Base-by-base conservation (phyloP, 2,888 invertebrate genomes). In the Monoplex corrugatus region DNA sequence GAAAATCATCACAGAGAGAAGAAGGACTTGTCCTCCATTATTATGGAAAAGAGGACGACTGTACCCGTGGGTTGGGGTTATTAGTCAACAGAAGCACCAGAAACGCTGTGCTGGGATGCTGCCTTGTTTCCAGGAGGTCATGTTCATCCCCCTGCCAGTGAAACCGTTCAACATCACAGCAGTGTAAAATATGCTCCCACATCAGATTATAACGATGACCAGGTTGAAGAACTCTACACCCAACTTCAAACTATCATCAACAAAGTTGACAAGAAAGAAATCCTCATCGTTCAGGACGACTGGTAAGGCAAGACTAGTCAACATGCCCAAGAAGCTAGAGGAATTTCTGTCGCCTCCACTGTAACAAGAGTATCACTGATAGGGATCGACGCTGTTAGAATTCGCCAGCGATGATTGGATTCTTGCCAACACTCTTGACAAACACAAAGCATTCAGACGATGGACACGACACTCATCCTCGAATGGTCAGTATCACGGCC, bases 231-330 rank as follows among this genome's bases (percentile, higher is more conserved):
- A 68, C n/a, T 68, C 63, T 68, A 23, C 6, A 68, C 63, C 6
- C 63, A 68, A n/a, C 63, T 68, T 68, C 63, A 68, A 68, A 68
- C n/a, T 23, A n/a, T 68, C 63, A 68, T 68, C 63, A 68, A 68
- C 63, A 68, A 68, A n/a, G 63, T 68, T 28, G 63, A 68, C 63
- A 68, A 68, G 63, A 68, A 68, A 68, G 63, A 28, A 23, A 68
- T 68, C 16, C 63, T 68, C 63, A 68, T 13, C 63, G 63, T 8
- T 68, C 19, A 68, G 16, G 28, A n/a, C 23, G 28, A 68, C 63
- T 23, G n/a, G 23, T 6, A 68, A 6, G 63, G 28, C 63, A 68
- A 28, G 23, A n/a, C n/a, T 68, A n/a, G 19, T 68, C 23, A 6
- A 68, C 1, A 68, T 68, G 28, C 19, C 63, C 28, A 68, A 68